These are phyloP conservation scores for Phaethornis superciliosus DNA, from an alignment of 2,113 vertebrate genomes.

Conservation along the genomic window DNA sequence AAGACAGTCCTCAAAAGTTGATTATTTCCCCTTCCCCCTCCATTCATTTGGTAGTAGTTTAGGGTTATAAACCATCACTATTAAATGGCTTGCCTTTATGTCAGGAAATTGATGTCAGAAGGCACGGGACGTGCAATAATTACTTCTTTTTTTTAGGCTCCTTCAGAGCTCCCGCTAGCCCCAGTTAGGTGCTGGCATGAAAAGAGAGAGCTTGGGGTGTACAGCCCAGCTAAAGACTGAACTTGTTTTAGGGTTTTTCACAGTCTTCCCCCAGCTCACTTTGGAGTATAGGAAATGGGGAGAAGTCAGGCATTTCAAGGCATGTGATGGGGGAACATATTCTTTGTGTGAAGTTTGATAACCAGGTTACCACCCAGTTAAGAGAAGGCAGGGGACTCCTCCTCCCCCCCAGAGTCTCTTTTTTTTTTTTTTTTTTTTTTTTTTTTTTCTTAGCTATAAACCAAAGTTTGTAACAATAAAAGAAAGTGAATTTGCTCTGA, in stretches of 20 bases:
- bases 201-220: accelerated
- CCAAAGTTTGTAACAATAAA: not conserved
- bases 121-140: not conserved
- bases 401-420: accelerated
- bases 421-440: not conserved
- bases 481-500: not conserved
- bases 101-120: not conserved
- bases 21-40: not conserved
- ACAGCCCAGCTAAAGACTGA: accelerated
- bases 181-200: not conserved
- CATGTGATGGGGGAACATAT: not conserved
- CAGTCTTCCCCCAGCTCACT: not conserved
- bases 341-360: not conserved
- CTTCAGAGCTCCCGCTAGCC: not conserved
- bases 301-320: not conserved
- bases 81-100: not conserved
- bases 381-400: not conserved
- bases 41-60: not conserved
- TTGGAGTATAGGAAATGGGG: not conserved
- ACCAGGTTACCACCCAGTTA: not conserved
- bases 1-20: not conserved
- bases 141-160: not conserved
- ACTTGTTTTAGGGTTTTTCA: not conserved
- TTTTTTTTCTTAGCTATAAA: not conserved
- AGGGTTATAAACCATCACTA: not conserved